A percentile compares a stretch with the other conserved stretches of the same genome.
Conservation (phyloP, 2,888 invertebrate genomes). For the Zele albiditarsus region DNA sequence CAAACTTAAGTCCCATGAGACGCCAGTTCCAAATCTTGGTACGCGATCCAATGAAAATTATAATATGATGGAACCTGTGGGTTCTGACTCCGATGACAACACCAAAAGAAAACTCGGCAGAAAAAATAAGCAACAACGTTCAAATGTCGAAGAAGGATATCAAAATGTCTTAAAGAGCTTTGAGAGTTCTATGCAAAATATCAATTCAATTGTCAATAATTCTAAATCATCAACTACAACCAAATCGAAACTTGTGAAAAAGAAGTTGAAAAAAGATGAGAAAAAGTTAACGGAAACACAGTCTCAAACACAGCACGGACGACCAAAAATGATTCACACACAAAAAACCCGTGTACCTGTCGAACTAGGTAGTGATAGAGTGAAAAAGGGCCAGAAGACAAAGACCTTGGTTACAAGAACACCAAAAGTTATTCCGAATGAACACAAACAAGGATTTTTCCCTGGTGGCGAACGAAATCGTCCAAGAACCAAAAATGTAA, state of each 20-base stretch:
- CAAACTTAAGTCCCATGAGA: slow-evolving; percentile 81
- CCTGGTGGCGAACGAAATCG: slow-evolving; percentile 73
- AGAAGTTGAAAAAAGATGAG: slow-evolving; percentile 68
- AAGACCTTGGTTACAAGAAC: slow-evolving; percentile 77
- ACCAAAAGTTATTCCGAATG: slow-evolving; percentile 70
- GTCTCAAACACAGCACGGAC: slow-evolving; percentile 72
- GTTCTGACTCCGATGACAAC: slow-evolving; percentile 71
- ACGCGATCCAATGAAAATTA: slow-evolving; percentile 59
- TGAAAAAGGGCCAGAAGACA: slow-evolving; percentile 76
- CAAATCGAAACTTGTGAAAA: slow-evolving; percentile 65
- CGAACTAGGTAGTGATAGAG: slow-evolving; percentile 74
- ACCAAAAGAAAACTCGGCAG: slow-evolving; percentile 66
- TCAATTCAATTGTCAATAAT: slow-evolving; percentile 72
- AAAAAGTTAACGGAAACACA: slow-evolving; percentile 63
- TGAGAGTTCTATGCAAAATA: slow-evolving; percentile 69
- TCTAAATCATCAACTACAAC: slow-evolving; percentile 68
- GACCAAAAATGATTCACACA: slow-evolving; percentile 87
- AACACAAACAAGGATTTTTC: slow-evolving; percentile 69
- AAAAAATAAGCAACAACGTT: slow-evolving; percentile 66
- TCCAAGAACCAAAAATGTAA: slow-evolving; percentile 80
- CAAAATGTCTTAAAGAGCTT: slow-evolving; percentile 69
- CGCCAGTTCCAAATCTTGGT: slow-evolving; percentile 45
- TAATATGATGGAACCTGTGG: slow-evolving; percentile 58
- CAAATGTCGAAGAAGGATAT: slow-evolving; percentile 66
- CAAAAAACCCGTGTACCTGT: slow-evolving; percentile 77